Evolutionary conservation across 2,888 invertebrate species (phyloP).

Genomic region (Megalurothrips usitatus): DNA sequence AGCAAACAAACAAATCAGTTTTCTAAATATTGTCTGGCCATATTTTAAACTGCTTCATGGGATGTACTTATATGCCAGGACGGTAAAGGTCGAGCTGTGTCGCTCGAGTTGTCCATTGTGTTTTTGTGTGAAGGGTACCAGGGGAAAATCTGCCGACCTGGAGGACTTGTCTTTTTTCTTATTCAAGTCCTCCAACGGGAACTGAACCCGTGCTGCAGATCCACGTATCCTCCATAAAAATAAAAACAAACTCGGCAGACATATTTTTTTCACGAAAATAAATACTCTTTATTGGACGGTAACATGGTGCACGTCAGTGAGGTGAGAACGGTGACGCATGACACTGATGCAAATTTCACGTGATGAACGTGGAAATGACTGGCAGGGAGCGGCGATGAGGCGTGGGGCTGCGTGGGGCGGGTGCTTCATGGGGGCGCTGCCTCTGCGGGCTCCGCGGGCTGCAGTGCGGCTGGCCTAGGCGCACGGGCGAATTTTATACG

Average conservation of each 20-base stretch:
- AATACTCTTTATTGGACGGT: not conserved
- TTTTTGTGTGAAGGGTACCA: not conserved
- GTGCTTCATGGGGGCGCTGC: not conserved
- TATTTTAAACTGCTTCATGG: not conserved
- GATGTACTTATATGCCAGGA: too few relatives aligned
- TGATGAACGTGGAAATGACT: too few relatives aligned
- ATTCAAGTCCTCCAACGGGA: conserved; percentile 3
- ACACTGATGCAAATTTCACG: not conserved
- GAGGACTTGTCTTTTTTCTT: not conserved
- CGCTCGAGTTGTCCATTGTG: too few relatives aligned
- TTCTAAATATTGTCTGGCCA: not conserved
- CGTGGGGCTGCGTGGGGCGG: too few relatives aligned
- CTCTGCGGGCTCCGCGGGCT: not conserved
- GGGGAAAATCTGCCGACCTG: not conserved
- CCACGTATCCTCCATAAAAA: not conserved
- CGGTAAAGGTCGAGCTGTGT: not conserved
- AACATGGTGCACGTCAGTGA: not conserved
- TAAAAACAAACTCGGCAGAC: not conserved
- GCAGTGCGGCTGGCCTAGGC: not conserved
- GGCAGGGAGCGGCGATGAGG: too few relatives aligned
- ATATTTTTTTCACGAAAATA: not conserved
- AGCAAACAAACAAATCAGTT: too few relatives aligned
- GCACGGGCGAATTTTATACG: not conserved
- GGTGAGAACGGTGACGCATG: not conserved
- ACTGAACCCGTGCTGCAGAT: conserved; percentile 14